Base-by-base conservation (phyloP, 2,888 invertebrate genomes). In the Ptychoptera albimana region DNA sequence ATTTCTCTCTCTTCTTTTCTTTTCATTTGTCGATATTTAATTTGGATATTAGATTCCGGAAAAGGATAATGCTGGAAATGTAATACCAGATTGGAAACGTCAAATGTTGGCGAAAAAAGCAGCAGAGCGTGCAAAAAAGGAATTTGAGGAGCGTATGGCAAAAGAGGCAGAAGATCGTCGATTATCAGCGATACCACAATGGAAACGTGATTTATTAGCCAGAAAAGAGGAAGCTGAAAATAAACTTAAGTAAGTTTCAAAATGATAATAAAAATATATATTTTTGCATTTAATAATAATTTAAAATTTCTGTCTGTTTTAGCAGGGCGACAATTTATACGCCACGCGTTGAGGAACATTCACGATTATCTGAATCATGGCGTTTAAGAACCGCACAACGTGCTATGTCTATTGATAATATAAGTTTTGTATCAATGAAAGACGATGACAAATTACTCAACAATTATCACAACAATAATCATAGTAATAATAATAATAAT, bases 91-190 rank as follows among this genome's bases (percentile, higher is more conserved):
- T 16, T 94, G 94, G 94, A 93, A 93, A 61, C 70, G 92, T 10
- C 92, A 93, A 65, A 91, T 94, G 87, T 63, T 93, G 62, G 94
- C 94, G 2, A 81, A 89, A 56, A 86, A 93, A 61, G 87, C 91
- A 0, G 93, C 94, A 0, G 93, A 94, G 63, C 82, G 87, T 53
- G 92, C 93, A 9, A 77, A 85, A 52, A 85, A 84, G 57, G 92
- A 94, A 57, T 70, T 89, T 53, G 91, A 92, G 64, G 87, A 86
- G 60, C 80, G 86, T 56, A 70, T 89, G 55, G 79, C 79, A 5
- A 73, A 78, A 48, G 87, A 89, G 58, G 86, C 87, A 1, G 89
- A 89, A 64, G 80, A 83, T 54, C 77, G 86, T 54, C 69, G 89
- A 51, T 73, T 89, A 39, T 83, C 85, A 15, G 76, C 89, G 11